Percentiles rank a stretch among this genome's conserved stretches.
These are phyloP conservation scores for Tachycineta bicolor DNA, from an alignment of 2,113 vertebrate species.

Conservation along the genomic window DNA sequence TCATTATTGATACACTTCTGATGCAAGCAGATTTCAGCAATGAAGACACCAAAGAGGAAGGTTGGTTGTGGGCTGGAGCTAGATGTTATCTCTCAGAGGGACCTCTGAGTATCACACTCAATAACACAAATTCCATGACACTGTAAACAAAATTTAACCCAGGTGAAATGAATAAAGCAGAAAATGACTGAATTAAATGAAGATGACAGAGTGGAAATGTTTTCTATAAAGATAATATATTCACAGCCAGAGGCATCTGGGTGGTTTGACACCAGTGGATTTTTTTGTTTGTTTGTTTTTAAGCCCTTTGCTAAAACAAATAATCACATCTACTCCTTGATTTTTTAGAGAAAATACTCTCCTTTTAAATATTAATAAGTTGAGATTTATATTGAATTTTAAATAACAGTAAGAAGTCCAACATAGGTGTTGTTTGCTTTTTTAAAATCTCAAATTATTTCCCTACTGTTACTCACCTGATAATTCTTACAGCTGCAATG, in stretches of 20 bases:
- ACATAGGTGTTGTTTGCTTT: background rate
- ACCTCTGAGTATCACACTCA: background rate
- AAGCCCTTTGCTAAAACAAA: background rate
- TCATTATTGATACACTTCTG: background rate
- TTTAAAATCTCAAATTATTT: background rate
- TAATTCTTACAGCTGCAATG: background rate
- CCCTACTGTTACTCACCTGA: background rate
- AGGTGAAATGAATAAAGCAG: slow-evolving; percentile 31
- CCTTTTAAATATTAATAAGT: slow-evolving; percentile 4
- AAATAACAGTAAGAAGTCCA: background rate
- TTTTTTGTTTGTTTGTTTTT: background rate
- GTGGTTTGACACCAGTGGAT: background rate
- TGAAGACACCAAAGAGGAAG: background rate
- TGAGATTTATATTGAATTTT: background rate
- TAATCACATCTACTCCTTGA: background rate
- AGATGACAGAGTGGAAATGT: background rate
- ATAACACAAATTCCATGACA: background rate
- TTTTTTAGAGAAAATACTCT: background rate
- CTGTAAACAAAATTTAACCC: slow-evolving; percentile 34
- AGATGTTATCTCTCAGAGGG: background rate
- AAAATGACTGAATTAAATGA: slow-evolving; percentile 38
- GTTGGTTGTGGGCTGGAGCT: too few species aligned
- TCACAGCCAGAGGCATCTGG: background rate
- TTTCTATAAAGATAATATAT: slow-evolving; percentile 5
- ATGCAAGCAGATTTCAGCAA: background rate